Base-by-base conservation (phyloP, 35 echinoderm and acorn worm species). In the Acanthaster planci region DNA sequence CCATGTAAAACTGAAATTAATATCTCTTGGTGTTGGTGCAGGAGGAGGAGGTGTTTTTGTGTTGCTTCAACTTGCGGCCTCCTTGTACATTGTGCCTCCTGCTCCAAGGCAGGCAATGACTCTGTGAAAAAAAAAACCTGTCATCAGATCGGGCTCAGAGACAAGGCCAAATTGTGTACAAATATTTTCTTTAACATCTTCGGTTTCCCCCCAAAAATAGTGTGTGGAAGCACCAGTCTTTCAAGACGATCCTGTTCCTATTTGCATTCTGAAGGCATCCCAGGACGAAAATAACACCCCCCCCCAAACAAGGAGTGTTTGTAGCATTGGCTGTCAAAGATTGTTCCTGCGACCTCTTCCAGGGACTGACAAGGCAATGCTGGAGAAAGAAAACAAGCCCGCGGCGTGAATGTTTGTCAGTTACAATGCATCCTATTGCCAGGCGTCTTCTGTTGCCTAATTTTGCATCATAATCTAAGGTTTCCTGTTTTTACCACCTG, bases 381-480 rank as follows among this genome's bases (percentile, higher is more conserved):
- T 31, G 30, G 19, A 72, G 64, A 72, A 72, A 72, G 64, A 72
- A 72, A 72, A 72, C 64, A 72, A 72, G 64, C 64, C 64, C 30
- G 64, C 64, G 64, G 64, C 64, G 64, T 34, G 64, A 72, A 72
- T 72, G 64, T 72, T 72, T 72, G 64, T 72, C 64, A 72, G 64
- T 72, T 34, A 72, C 64, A 72, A 72, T 72, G 64, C 64, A 72
- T 72, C 64, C 64, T 72, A 47, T 72, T 72, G 64, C 64, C 64
- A 72, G 64, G 64, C 64, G 64, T 72, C 64, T 72, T 72, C 64
- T 72, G 30, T 72, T 72, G 64, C 64, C 64, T 72, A 72, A 72
- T 72, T 72, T 72, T 72, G 64, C 64, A 72, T 72, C 64, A 72
- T 72, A 72, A 72, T 72, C 64, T 72, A 72, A 72, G 64, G 64